These are phyloP conservation scores for Tragelaphus strepsiceros DNA, from an alignment of 2,113 vertebrate genomes.

Conservation along the genomic window DNA sequence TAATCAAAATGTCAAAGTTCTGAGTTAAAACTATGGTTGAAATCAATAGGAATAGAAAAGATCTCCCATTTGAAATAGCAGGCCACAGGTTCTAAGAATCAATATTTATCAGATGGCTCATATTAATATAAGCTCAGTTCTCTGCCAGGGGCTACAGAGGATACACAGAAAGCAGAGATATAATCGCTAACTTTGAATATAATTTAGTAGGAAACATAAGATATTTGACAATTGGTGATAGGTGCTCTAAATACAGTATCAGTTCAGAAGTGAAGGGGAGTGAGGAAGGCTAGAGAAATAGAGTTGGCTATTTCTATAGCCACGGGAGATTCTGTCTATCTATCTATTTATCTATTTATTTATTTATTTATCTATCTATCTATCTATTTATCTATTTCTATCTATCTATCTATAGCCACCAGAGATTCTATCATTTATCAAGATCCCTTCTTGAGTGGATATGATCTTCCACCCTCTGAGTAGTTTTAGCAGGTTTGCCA, in stretches of 20 bases:
- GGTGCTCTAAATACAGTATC: not conserved
- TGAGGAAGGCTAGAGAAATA: not conserved
- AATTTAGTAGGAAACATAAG: not conserved
- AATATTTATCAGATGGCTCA: not conserved
- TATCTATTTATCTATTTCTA: no score
- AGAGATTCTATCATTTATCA: not conserved
- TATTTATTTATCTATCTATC: no score
- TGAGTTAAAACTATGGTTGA: not conserved
- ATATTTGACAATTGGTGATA: not conserved
- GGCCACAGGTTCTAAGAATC: not conserved
- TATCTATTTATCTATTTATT: not conserved
- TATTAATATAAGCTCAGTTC: not conserved
- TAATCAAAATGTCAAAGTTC: not conserved
- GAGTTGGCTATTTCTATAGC: not conserved
- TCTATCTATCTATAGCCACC: not conserved
- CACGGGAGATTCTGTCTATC: not conserved
- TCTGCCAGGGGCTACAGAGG: not conserved
- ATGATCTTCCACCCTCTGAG: not conserved
- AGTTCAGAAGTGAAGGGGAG: not conserved
- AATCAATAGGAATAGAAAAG: not conserved
- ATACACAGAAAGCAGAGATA: not conserved
- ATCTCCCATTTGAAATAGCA: not conserved
- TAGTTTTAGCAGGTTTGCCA: not conserved
- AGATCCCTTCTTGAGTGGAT: not conserved
- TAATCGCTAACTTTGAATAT: not conserved